Percentiles rank a stretch among this genome's conserved stretches.
Evolutionary conservation across 1,140 invertebrate genomes (phyloP).

Genomic region (honey bee (Apis mellifera)): DNA sequence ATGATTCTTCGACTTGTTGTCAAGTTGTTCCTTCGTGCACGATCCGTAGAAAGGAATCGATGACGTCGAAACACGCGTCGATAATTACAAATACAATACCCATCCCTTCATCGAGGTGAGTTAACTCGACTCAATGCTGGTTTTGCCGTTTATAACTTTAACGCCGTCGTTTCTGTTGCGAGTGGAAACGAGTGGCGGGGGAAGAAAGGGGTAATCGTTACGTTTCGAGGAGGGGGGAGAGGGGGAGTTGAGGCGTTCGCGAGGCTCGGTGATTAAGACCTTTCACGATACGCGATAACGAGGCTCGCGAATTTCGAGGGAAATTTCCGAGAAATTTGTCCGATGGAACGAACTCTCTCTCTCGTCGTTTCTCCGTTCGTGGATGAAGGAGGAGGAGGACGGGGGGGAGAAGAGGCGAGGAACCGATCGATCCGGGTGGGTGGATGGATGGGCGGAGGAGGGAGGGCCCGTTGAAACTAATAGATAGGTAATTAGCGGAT

Average conservation of each 20-base stretch:
- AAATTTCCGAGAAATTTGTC: slow-evolving; percentile 5
- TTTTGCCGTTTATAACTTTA: no score
- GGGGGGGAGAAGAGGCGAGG: background rate
- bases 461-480: slow-evolving; percentile 24
- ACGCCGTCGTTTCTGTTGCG: no score
- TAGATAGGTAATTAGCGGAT: slow-evolving; percentile 60
- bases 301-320: slow-evolving; percentile 5
- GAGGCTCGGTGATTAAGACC: slow-evolving; percentile 7
- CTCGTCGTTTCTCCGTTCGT: background rate
- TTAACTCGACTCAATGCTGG: no score
- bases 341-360: background rate
- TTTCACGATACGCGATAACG: background rate
- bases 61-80: no score
- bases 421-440: slow-evolving; percentile 20
- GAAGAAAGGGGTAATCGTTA: background rate
- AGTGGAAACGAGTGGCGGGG: no score
- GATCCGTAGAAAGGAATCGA: no score
- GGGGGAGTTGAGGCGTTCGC: no score
- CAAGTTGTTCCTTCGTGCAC: no score
- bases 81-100: no score
- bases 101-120: no score
- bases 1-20: no score
- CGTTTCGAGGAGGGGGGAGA: background rate
- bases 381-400: background rate
- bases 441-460: background rate